Conservation (phyloP, 2,888 invertebrate species). For the Pachydiplax longipennis region DNA sequence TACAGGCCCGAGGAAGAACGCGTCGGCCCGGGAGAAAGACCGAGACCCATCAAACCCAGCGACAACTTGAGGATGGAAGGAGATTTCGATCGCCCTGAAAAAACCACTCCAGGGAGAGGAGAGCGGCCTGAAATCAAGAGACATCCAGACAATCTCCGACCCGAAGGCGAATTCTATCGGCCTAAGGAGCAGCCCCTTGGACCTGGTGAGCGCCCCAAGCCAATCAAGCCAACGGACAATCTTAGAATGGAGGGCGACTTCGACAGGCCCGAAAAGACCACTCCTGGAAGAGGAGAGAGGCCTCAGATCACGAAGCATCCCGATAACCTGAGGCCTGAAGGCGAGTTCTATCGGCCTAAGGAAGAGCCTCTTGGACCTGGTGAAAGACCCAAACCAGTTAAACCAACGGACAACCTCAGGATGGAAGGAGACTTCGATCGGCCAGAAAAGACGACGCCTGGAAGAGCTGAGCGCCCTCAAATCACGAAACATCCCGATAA, state of each 20-base stretch:
- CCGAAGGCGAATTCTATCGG: constrained; percentile 58
- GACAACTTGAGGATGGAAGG: constrained; percentile 57
- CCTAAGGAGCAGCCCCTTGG: constrained; percentile 57
- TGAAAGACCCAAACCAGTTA: constrained; percentile 45
- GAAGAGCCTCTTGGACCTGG: constrained; percentile 52
- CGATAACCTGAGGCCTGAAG: constrained; percentile 55
- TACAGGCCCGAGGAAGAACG: constrained; percentile 47
- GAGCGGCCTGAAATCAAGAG: constrained; percentile 48
- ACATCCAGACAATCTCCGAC: constrained; percentile 52
- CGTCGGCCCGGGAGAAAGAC: constrained; percentile 52
- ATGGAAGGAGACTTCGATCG: constrained; percentile 67
- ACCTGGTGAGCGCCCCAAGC: constrained; percentile 54
- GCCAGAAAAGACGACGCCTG: constrained; percentile 56
- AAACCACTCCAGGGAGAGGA: constrained; percentile 53
- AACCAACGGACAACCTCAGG: constrained; percentile 58
- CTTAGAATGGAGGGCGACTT: constrained; percentile 64
- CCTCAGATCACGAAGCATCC: constrained; percentile 53
- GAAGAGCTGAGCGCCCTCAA: constrained; percentile 51
- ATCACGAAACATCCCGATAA: constrained; percentile 58
- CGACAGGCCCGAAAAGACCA: constrained; percentile 53
- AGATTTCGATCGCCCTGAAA: constrained; percentile 60
- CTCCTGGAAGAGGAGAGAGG: constrained; percentile 53
- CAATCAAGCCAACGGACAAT: constrained; percentile 60
- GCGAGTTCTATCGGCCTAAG: too few relatives aligned
- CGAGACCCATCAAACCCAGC: constrained; percentile 52